Evolutionary conservation across 2,113 vertebrate genomes (phyloP).

Genomic region (Cairina moschata): DNA sequence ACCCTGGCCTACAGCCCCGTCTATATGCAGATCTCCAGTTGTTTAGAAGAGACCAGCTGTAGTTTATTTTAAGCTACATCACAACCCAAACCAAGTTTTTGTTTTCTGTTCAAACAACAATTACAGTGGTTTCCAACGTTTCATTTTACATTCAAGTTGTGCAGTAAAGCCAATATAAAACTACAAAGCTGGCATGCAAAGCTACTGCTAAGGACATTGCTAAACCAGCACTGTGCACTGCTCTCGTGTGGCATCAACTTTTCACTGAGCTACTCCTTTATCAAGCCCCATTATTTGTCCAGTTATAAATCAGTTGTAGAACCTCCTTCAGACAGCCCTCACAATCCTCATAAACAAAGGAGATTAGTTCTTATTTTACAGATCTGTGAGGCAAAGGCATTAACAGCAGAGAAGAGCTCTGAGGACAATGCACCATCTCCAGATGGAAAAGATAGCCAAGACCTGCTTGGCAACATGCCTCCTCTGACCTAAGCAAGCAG

Average conservation of each 20-base stretch:
- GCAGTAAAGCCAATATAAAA: not conserved
- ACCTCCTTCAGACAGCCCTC: not conserved
- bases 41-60: not conserved
- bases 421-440: not conserved
- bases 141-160: not conserved
- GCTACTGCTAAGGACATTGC: not conserved
- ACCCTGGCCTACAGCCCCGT: not conserved
- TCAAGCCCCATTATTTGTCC: not conserved
- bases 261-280: not conserved
- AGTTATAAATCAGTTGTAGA: not conserved
- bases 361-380: not conserved
- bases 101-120: not conserved
- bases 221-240: not conserved
- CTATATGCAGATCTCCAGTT: not conserved
- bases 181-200: not conserved
- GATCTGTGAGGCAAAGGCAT: not conserved
- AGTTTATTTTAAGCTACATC: not conserved
- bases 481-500: not conserved
- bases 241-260: not conserved
- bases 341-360: not conserved
- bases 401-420: not conserved
- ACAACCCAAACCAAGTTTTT: not conserved
- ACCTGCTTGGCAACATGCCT: not conserved
- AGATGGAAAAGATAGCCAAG: not conserved
- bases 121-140: not conserved